Percentiles rank a stretch among this genome's conserved stretches.
phyloP scores from a whole-genome alignment of 2,888 invertebrate genomes.

The Panzeria rudis region DNA sequence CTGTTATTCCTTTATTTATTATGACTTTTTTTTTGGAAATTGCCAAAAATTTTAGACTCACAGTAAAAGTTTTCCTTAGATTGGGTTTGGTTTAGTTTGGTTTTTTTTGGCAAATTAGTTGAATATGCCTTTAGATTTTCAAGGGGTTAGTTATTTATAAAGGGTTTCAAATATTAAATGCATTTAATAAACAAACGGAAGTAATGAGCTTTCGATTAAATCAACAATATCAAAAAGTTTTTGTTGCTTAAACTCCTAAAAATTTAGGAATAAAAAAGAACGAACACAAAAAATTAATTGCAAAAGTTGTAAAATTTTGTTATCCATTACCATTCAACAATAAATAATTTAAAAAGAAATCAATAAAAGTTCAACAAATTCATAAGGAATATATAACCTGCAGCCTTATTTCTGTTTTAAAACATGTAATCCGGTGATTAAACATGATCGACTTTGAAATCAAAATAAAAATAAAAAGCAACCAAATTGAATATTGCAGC shows the following conservation, averaged over 20 bases:
- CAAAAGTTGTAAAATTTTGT: slow-evolving; percentile 68
- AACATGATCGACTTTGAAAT: slow-evolving; percentile 80
- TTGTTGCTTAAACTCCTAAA: slow-evolving; percentile 5
- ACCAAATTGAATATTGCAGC: slow-evolving; percentile 39
- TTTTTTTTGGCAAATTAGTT: slow-evolving; percentile 82
- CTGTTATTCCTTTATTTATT: slow-evolving; percentile 37
- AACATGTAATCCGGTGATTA: slow-evolving; percentile 78
- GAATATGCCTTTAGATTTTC: slow-evolving; percentile 53
- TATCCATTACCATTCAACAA: slow-evolving; percentile 1
- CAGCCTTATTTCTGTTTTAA: slow-evolving; percentile 54
- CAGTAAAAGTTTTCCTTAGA: slow-evolving; percentile 40
- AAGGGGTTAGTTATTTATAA: slow-evolving; percentile 55
- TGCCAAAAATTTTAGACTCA: slow-evolving; percentile 39
- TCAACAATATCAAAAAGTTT: slow-evolving; percentile 64
- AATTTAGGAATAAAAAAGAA: slow-evolving; percentile 28
- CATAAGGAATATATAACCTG: slow-evolving; percentile 44
- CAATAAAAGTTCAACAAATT: slow-evolving; percentile 50
- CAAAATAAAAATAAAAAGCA: slow-evolving; percentile 66
- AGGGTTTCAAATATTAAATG: slow-evolving; percentile 58
- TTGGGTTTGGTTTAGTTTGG: slow-evolving; percentile 14
- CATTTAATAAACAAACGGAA: slow-evolving; percentile 80
- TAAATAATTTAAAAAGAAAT: slow-evolving; percentile 42
- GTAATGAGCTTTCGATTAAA: slow-evolving; percentile 76
- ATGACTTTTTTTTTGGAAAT: slow-evolving; percentile 5
- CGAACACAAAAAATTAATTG: slow-evolving; percentile 62